phyloP scores from a whole-genome alignment of 30 jellyfish, hydroid and myxozoan species.

The Hydractinia echinata region DNA sequence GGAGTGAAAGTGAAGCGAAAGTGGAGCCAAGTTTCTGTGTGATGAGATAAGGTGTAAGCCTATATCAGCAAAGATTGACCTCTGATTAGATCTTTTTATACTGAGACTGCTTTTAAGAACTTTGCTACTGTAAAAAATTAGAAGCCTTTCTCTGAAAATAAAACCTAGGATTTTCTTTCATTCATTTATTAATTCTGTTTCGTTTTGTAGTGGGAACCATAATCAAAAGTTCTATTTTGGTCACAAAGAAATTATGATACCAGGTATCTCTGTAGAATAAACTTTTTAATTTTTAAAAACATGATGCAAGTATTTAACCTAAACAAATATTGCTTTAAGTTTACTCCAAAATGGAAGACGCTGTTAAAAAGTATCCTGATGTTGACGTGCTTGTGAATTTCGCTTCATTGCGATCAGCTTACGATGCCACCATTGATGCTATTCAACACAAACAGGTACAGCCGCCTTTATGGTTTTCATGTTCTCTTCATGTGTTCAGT shows the following conservation, averaged over 20 bases:
- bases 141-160: too few relatives aligned
- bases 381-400: slow-evolving; percentile 84
- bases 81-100: too few relatives aligned
- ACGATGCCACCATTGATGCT: slow-evolving; percentile 93
- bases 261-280: slow-evolving; percentile 35
- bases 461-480: background rate
- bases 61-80: too few relatives aligned
- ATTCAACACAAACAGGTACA: slow-evolving; percentile 76
- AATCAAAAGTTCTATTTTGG: slow-evolving; percentile 91
- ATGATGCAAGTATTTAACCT: background rate
- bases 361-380: slow-evolving; percentile 74
- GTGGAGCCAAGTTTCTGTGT: too few relatives aligned
- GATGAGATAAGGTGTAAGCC: too few relatives aligned
- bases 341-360: slow-evolving; percentile 71
- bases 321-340: slow-evolving; percentile 32
- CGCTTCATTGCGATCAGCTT: slow-evolving; percentile 97
- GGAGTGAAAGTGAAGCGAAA: too few relatives aligned
- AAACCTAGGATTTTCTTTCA: too few relatives aligned
- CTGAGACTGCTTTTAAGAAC: too few relatives aligned
- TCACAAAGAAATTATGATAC: slow-evolving; percentile 97
- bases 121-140: too few relatives aligned
- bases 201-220: slow-evolving; percentile 78
- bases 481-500: background rate
- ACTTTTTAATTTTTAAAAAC: background rate
- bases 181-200: background rate